phyloP scores from a whole-genome alignment of 2,113 vertebrate genomes.

The Campylomormyrus tamandua region DNA sequence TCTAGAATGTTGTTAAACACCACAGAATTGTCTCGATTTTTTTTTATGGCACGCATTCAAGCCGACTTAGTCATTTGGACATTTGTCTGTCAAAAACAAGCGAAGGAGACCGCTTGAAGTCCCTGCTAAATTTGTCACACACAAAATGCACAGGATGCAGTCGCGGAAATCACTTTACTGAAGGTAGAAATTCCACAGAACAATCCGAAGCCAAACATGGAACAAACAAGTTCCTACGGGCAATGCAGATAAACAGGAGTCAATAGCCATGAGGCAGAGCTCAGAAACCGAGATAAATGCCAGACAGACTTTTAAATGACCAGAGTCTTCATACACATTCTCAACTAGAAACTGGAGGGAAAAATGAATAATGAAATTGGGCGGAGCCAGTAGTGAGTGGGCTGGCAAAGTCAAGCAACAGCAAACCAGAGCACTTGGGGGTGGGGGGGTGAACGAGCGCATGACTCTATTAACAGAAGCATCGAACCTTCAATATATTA shows the following conservation, averaged over 20 bases:
- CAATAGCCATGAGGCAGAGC: not conserved
- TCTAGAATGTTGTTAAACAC: not conserved
- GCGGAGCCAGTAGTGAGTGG: not conserved
- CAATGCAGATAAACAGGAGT: not conserved
- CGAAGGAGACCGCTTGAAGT: not conserved
- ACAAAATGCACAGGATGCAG: not conserved
- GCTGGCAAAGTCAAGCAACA: not conserved
- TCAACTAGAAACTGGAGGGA: not conserved
- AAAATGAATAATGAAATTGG: not conserved
- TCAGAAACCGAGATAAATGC: not conserved
- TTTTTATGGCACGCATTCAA: not conserved
- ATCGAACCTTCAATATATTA: not conserved
- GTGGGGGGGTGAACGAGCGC: not conserved
- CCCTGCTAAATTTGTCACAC: not conserved
- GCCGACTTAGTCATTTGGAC: not conserved
- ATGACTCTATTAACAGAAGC: not conserved
- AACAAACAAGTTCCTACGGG: not conserved
- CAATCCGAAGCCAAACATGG: not conserved
- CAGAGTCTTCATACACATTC: not conserved
- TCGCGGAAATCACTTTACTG: not conserved
- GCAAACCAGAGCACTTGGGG: not conserved
- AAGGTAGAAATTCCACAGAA: not conserved
- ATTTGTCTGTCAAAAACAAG: not conserved
- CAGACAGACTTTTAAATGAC: not conserved
- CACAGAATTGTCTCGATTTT: not conserved